Conservation (phyloP, 2,797 vertebrate genomes). For the Epinephelus coioides region DNA sequence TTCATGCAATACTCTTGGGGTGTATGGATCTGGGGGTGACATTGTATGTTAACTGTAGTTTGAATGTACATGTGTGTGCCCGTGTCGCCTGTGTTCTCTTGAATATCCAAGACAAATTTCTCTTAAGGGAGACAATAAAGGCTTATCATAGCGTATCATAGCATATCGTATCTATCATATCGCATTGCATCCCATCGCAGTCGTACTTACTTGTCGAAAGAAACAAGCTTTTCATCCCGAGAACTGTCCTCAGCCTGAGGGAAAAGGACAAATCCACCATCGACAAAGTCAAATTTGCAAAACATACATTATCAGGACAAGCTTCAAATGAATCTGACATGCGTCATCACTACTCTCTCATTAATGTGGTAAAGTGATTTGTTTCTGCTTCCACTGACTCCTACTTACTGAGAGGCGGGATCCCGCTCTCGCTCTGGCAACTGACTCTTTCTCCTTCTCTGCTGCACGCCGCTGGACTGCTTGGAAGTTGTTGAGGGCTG, state of each 20-base stretch:
- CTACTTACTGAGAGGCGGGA: constrained; percentile 82
- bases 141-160: no score
- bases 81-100: no score
- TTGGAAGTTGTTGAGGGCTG: constrained; percentile 96
- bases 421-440: constrained; percentile 92
- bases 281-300: neutral
- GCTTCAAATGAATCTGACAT: neutral
- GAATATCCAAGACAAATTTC: no score
- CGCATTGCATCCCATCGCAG: no score
- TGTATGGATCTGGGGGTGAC: no score
- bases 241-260: constrained; percentile 89
- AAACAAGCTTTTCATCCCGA: constrained; percentile 94
- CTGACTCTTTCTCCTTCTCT: constrained; percentile 94
- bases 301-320: neutral
- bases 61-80: no score
- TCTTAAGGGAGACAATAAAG: no score
- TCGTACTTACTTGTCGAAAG: constrained; percentile 92
- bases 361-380: neutral
- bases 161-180: no score
- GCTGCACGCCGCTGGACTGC: constrained; percentile 93
- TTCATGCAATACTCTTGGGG: no score
- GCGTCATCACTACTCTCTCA: neutral
- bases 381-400: neutral
- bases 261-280: constrained; percentile 13
- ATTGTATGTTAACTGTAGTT: no score